Evolutionary conservation across 2,888 invertebrate genomes (phyloP).

Genomic region (Esperia sulphurella): DNA sequence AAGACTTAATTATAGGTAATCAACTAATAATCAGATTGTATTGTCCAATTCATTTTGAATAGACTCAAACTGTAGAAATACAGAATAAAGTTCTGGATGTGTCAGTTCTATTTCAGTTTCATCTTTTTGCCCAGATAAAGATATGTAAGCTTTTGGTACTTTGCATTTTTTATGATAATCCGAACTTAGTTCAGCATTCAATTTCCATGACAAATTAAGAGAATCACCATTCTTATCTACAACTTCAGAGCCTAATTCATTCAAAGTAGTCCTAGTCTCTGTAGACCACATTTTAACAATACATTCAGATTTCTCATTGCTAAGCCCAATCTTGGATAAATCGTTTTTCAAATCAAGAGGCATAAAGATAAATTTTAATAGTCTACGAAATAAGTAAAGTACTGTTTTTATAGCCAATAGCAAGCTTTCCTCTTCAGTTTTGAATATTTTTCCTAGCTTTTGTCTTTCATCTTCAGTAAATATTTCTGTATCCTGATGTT

Average conservation of each 20-base stretch:
- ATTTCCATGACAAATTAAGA: slow-evolving; percentile 53
- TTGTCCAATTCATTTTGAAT: slow-evolving; percentile 69
- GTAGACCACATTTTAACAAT: slow-evolving; percentile 64
- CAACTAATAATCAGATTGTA: slow-evolving; percentile 27
- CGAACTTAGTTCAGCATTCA: slow-evolving; percentile 69
- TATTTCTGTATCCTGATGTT: slow-evolving; percentile 50
- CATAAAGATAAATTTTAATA: slow-evolving; percentile 65
- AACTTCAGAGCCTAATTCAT: slow-evolving; percentile 42
- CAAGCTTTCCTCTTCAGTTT: slow-evolving; percentile 47
- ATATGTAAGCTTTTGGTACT: slow-evolving; percentile 59
- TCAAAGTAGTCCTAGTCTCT: slow-evolving; percentile 54
- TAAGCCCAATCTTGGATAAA: slow-evolving; percentile 47
- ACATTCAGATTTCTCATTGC: slow-evolving; percentile 49
- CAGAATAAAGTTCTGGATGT: slow-evolving; percentile 59
- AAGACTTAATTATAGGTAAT: neutral
- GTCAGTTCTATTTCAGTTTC: slow-evolving; percentile 57
- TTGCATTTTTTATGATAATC: slow-evolving; percentile 60
- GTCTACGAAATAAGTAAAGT: slow-evolving; percentile 54
- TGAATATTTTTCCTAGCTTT: slow-evolving; percentile 61
- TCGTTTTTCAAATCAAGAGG: slow-evolving; percentile 58
- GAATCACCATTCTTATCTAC: slow-evolving; percentile 32
- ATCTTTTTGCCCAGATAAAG: slow-evolving; percentile 30
- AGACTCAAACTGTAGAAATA: slow-evolving; percentile 64
- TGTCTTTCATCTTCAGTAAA: slow-evolving; percentile 57
- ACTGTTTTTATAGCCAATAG: slow-evolving; percentile 54